Base-by-base conservation (phyloP, 2,888 invertebrate genomes). In the Lithophane semibrunnea region DNA sequence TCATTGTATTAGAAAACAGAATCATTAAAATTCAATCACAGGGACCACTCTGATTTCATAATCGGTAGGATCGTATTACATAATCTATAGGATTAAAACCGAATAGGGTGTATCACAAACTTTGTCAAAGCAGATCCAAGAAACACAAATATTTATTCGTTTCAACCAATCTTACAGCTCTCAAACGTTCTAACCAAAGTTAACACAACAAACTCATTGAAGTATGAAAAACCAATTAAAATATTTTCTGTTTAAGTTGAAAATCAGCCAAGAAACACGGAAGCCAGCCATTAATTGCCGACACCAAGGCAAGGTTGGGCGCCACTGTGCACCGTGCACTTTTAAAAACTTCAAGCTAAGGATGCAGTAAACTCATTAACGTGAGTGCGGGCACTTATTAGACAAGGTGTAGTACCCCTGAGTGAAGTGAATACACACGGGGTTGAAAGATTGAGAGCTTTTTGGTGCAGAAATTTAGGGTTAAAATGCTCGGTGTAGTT, bases 281-380 rank as follows among this genome's bases (percentile, higher is more conserved):
- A 69, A 89, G 91, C 89, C 91, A 70, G 73, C 92, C 90, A 92
- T 95, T 94, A 94, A 96, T 95, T 94, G 94, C 93, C 90, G 90
- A 90, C 92, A 90, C 90, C 90, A 86, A 75, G 86, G 89, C 91
- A 91, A 91, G 92, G 90, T 89, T 91, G 86, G 92, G 93, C 91
- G 92, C 91, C 92, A 90, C 91, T 91, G 63, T 77, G 68, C 77
- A 92, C 91, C 91, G 89, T 92, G 91, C 92, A 93, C 93, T 95
- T 95, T 95, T 94, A 93, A 93, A 94, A 96, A 95, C 92, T 95
- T 92, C 82, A 88, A 86, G 83, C 89, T 82, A 90, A 92, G 91
- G 93, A 94, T 93, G 95, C 93, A 93, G 93, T 94, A 94, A 95
- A 95, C 95, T 96, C 94, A 95, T 96, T 96, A 95, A 93, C 92